A percentile compares a stretch with the other conserved stretches of the same genome.
phyloP scores from a whole-genome alignment of 2,797 vertebrate genomes.

The Dromococcyx pavoninus region DNA sequence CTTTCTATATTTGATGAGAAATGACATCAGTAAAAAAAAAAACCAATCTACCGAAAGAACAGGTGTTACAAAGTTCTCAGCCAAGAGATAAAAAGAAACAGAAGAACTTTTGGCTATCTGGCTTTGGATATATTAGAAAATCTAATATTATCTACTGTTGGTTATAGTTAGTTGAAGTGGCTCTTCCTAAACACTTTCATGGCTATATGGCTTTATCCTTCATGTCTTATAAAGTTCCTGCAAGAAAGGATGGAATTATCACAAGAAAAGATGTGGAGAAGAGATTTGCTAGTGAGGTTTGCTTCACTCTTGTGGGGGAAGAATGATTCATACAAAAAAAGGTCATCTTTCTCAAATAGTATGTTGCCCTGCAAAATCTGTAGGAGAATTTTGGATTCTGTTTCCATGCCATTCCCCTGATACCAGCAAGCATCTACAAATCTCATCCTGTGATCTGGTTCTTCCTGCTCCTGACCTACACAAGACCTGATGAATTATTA shows the following conservation, averaged over 20 bases:
- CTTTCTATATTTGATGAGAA: not conserved
- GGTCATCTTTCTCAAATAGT: not conserved
- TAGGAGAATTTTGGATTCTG: not conserved
- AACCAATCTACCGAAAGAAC: not conserved
- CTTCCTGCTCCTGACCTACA: not conserved
- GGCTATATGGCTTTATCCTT: not conserved
- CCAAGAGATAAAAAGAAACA: not conserved
- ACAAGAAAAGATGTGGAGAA: not conserved
- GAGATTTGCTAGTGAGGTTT: not conserved
- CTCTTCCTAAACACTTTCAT: not conserved
- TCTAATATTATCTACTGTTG: not conserved
- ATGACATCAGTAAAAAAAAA: not conserved
- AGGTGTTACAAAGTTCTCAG: not conserved
- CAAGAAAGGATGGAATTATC: not conserved
- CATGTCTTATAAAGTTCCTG: accelerated
- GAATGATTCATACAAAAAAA: not conserved
- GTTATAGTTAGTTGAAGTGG: not conserved
- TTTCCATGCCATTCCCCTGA: not conserved
- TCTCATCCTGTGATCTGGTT: not conserved
- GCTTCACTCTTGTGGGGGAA: not conserved
- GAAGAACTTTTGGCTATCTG: not conserved
- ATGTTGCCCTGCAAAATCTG: not conserved
- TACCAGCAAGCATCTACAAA: not conserved
- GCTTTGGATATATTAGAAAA: not conserved
- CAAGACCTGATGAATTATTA: not conserved